These are phyloP conservation scores for Drosophila merina DNA, from an alignment of 2,888 invertebrate genomes.

Conservation along the genomic window DNA sequence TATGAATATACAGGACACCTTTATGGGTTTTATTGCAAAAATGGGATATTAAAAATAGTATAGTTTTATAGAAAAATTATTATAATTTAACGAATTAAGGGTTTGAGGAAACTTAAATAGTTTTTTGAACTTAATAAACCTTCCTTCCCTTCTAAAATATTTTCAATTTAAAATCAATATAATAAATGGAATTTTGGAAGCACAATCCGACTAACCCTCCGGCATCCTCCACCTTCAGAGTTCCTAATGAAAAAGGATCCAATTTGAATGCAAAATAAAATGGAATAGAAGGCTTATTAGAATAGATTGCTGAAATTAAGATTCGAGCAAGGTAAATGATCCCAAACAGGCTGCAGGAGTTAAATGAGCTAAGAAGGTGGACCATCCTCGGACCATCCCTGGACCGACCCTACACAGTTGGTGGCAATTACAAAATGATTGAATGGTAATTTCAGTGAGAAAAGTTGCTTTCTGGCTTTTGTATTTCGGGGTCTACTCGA, in stretches of 20 bases:
- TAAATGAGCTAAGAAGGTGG: slow-evolving; percentile 41
- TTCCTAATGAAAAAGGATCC: slow-evolving; percentile 39
- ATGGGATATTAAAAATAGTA: too few relatives aligned
- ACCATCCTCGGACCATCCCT: neutral
- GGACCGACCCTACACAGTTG: slow-evolving; percentile 21
- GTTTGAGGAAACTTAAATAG: too few relatives aligned
- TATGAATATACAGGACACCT: too few relatives aligned
- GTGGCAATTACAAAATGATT: slow-evolving; percentile 80
- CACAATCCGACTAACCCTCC: neutral
- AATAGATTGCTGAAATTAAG: slow-evolving; percentile 74
- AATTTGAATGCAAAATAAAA: slow-evolving; percentile 56
- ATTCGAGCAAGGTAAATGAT: slow-evolving; percentile 52
- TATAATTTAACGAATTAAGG: too few relatives aligned
- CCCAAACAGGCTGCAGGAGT: slow-evolving; percentile 11
- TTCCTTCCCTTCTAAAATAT: neutral
- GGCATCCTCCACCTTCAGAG: neutral
- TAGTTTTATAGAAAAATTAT: too few relatives aligned
- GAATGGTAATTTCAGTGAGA: slow-evolving; percentile 76
- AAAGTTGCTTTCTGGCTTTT: slow-evolving; percentile 59
- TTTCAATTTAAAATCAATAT: slow-evolving; percentile 17
- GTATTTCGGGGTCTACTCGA: slow-evolving; percentile 33
- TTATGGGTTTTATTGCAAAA: too few relatives aligned
- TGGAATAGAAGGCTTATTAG: slow-evolving; percentile 64
- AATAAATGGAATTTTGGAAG: slow-evolving; percentile 4
- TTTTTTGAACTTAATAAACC: neutral